Evolutionary conservation across 1,140 invertebrate species (phyloP), one percentile per base, ranked within the genome.

Genomic region (Potamilus streckersoni): DNA sequence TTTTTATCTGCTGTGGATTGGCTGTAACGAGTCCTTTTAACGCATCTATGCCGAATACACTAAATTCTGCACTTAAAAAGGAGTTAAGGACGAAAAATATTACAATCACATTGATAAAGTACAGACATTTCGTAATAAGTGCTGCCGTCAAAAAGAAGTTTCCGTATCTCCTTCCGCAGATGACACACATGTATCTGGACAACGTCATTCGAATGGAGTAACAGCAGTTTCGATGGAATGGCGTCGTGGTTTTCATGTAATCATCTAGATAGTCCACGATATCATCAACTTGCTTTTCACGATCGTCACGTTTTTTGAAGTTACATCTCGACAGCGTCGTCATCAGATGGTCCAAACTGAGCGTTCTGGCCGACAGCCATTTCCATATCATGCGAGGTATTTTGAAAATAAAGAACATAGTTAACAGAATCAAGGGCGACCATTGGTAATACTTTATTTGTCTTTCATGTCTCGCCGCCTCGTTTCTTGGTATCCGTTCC

Each of bases 21-120:
- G 90, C 91, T 31, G 85, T 83, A 38, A 90, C 81, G 31, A 91
- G 81, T 60, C 91, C 89, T 67, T 85, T 84, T n/a, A 91, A 69
- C 57, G 91, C 89, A 75, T 90, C 88, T 76, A 91, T 89, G 17
- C 91, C 91, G 81, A 87, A 90, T 14, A 85, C 63, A 72, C 90
- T 85, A 79, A 91, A 92, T 60, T 92, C 89, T 57, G 88, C 88
- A 14, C 89, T 89, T 31, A 92, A 83, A 70, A 92, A 91, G 38
- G 84, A 81, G 81, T 92, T 91, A 66, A 92, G 80, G 70, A 92
- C 84, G 81, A 92, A 92, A 27, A 91, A 86, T 79, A 92, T 91
- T 20, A 89, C 85, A 61, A 92, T 86, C n/a, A 89, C 90, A 83
- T 92, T 92, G 31, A 82, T 83, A 55, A 92, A 84, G 79, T 91